A percentile compares a stretch with the other conserved stretches of the same genome.
These are phyloP conservation scores for Porites evermanni DNA, from an alignment of 92 coral and sea anemone species.

Conservation along the genomic window DNA sequence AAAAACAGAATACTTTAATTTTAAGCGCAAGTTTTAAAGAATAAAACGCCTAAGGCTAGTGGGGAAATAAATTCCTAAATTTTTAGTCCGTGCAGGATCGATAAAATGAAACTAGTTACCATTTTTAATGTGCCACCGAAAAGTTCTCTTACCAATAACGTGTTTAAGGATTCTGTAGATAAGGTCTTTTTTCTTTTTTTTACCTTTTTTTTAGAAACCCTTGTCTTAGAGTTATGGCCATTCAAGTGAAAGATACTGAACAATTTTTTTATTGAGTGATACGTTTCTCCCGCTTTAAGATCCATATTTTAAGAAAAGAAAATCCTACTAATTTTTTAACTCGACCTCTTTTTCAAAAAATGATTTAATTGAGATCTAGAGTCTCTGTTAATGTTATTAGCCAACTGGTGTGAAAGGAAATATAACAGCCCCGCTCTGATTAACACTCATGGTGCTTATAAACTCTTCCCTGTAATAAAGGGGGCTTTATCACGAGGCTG, in stretches of 20 bases:
- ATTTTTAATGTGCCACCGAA: too few species aligned
- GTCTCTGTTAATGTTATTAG: background rate
- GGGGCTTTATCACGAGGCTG: background rate
- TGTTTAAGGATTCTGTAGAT: too few species aligned
- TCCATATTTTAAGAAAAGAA: background rate
- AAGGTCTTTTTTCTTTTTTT: too few species aligned
- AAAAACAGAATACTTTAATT: too few species aligned
- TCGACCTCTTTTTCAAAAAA: background rate
- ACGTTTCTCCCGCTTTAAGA: background rate
- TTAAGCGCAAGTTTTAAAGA: too few species aligned
- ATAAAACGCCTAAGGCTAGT: too few species aligned
- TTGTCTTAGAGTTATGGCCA: background rate
- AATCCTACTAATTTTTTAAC: background rate
- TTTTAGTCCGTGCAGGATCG: too few species aligned
- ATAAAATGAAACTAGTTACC: too few species aligned
- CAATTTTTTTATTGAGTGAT: background rate
- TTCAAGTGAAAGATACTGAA: background rate
- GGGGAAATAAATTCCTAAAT: too few species aligned
- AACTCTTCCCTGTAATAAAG: background rate
- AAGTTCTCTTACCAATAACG: too few species aligned
- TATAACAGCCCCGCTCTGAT: background rate
- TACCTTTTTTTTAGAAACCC: background rate
- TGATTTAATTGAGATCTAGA: background rate
- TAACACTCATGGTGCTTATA: background rate
- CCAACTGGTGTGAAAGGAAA: background rate